A percentile compares a stretch with the other conserved stretches of the same genome.
phyloP scores from a whole-genome alignment of 2,113 vertebrate genomes.

The Brachypodius melanocephalos region DNA sequence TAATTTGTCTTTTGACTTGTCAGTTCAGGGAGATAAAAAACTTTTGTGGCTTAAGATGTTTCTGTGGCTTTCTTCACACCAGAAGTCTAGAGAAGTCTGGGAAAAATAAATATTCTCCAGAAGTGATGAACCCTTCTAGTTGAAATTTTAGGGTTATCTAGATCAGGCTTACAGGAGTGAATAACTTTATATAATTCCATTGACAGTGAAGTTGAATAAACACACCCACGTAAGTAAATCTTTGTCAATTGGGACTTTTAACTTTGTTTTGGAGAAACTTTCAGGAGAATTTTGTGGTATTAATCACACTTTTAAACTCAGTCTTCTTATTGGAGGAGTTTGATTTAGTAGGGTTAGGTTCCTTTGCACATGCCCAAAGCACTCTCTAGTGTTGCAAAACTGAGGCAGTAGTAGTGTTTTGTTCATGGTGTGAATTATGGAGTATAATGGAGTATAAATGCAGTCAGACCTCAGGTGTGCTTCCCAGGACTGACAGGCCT shows the following conservation, averaged over 20 bases:
- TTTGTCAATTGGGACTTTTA: neutral
- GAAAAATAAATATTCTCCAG: neutral
- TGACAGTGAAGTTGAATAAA: neutral
- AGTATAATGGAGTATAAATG: neutral
- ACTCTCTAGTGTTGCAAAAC: neutral
- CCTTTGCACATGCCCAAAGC: neutral
- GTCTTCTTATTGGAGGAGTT: neutral
- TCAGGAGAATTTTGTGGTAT: neutral
- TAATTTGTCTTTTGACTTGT: neutral
- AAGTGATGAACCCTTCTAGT: neutral
- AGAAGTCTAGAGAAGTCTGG: neutral
- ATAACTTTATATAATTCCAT: neutral
- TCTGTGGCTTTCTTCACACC: neutral
- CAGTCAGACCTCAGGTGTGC: neutral
- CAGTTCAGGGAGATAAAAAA: neutral
- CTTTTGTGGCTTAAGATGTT: neutral
- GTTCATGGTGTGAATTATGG: neutral
- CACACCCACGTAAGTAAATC: neutral
- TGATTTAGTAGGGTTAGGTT: neutral
- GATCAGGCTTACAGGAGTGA: neutral
- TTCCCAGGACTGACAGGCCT: neutral
- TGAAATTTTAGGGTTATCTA: neutral
- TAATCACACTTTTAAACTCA: neutral
- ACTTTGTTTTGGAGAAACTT: neutral
- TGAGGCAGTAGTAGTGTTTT: neutral